Conservation (phyloP, 1,140 invertebrate species). For the Cecropterus lyciades region DNA sequence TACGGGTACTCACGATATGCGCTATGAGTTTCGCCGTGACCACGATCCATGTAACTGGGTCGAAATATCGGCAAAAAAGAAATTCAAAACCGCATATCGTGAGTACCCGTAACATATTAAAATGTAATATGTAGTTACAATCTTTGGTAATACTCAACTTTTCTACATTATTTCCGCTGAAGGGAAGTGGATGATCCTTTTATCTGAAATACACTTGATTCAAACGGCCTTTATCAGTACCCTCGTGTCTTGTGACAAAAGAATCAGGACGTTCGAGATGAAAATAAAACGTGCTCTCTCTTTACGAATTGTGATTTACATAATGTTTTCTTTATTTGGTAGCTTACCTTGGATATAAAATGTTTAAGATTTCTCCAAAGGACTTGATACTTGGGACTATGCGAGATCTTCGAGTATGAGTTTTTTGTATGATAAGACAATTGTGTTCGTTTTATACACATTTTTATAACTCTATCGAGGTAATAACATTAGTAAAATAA, state of each 20-base stretch:
- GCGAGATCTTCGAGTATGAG: background rate
- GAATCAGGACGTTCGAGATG: constrained; percentile 48
- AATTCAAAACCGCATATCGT: too few relatives aligned
- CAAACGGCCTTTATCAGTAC: constrained; percentile 50
- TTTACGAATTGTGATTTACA: constrained; percentile 53
- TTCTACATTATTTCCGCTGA: constrained; percentile 8
- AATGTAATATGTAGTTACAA: background rate
- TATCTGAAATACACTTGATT: constrained; percentile 56
- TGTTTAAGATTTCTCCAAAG: constrained; percentile 13
- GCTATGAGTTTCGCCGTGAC: too few relatives aligned
- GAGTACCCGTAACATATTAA: too few relatives aligned
- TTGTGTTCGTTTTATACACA: background rate
- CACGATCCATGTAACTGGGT: too few relatives aligned
- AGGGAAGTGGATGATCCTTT: constrained; percentile 36
- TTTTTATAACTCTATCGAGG: background rate
- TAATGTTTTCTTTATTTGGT: constrained; percentile 46
- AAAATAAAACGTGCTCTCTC: constrained; percentile 58
- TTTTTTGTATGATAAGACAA: background rate
- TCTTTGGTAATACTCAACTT: background rate
- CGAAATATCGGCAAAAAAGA: too few relatives aligned
- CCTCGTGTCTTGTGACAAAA: constrained; percentile 59
- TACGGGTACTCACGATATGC: too few relatives aligned
- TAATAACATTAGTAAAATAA: too few relatives aligned
- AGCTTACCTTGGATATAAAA: constrained; percentile 25
- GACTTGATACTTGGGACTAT: background rate